A percentile compares a stretch with the other conserved stretches of the same genome.
phyloP scores from a whole-genome alignment of 1,140 invertebrate genomes.

The Sarcophaga peregrina region DNA sequence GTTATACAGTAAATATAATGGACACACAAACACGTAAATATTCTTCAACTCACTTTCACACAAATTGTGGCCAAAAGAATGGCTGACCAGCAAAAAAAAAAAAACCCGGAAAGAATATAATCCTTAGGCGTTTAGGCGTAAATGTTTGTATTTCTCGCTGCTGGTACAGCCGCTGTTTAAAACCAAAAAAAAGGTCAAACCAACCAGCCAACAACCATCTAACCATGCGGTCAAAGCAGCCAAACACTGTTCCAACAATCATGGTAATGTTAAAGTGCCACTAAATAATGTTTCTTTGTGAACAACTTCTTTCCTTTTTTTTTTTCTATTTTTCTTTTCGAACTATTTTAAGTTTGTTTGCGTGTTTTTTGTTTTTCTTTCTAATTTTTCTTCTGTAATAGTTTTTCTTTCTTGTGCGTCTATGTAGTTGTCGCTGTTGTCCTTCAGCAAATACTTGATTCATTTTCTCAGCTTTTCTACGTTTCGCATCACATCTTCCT shows the following conservation, averaged over 20 bases:
- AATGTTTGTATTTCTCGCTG: not conserved
- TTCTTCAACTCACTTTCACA: not conserved
- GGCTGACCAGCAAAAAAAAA: not conserved
- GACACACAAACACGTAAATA: not conserved
- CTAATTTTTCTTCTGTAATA: not conserved
- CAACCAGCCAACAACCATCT: not conserved
- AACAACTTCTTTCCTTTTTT: no score
- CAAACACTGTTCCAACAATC: not conserved
- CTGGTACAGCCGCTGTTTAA: not conserved
- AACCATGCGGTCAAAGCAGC: no score
- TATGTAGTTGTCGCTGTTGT: not conserved
- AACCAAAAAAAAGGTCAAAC: not conserved
- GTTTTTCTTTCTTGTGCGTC: not conserved
- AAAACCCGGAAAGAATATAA: not conserved
- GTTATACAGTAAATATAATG: not conserved
- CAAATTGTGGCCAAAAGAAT: slow-evolving; percentile 15
- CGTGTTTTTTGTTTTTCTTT: not conserved
- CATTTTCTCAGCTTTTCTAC: not conserved
- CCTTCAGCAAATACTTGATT: not conserved
- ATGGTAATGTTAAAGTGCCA: slow-evolving; percentile 18
- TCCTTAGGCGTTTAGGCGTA: slow-evolving; percentile 6
- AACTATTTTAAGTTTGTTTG: no score
- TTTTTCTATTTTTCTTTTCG: no score
- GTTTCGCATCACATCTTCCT: no score
- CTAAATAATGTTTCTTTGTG: slow-evolving; percentile 25